Evolutionary conservation across 2,888 invertebrate species (phyloP), one percentile per base, ranked within the genome.

Genomic region (Callinectes sapidus): DNA sequence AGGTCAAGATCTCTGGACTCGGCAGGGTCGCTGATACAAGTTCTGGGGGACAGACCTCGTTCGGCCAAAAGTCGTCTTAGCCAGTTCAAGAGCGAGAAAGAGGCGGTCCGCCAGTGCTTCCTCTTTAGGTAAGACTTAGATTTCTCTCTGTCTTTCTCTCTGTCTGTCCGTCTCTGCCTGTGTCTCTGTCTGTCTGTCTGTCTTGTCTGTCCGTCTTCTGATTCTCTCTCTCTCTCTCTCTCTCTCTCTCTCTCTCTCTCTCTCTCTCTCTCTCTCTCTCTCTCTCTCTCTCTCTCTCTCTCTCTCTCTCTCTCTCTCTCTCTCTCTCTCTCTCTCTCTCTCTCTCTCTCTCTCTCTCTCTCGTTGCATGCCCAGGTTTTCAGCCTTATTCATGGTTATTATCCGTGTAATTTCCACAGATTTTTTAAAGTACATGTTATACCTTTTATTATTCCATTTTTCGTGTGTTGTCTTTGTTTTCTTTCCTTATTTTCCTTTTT

Each of bases 111-210:
- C 0, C 98, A 98, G 95, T 98, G 98, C 95, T 98, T 98, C 95
- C 97, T 98, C 35, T 98, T 98, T 96, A 98, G 98, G 94, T 98
- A 98, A 96, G 98, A 98, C 95, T 96, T 98, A 95, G 1, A 32
- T 39, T 23, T 35, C n/a, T 42, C 48, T 55, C 85, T 54, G 0
- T 85, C 23, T 54, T 16, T 54, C 32, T 42, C 54, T 32, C 48
- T 55, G 28, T 48, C 55, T 88, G 32, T 81, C 77, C n/a, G 5
- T 32, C 48, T 88, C 39, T 55, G 54, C 32, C 39, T 85, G 16
- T 85, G 35, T 85, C 39, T 86, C 86, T 39, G 5, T 86, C 86
- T 86, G 16, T 42, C 81, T 23, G 32, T 81, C 81, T 28, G 81
- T 81, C 81, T 71, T 35, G 61, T 81, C n/a, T 81, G 81, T 81